phyloP scores from a whole-genome alignment of 2,113 vertebrate genomes.

The Laterallus jamaicensis region DNA sequence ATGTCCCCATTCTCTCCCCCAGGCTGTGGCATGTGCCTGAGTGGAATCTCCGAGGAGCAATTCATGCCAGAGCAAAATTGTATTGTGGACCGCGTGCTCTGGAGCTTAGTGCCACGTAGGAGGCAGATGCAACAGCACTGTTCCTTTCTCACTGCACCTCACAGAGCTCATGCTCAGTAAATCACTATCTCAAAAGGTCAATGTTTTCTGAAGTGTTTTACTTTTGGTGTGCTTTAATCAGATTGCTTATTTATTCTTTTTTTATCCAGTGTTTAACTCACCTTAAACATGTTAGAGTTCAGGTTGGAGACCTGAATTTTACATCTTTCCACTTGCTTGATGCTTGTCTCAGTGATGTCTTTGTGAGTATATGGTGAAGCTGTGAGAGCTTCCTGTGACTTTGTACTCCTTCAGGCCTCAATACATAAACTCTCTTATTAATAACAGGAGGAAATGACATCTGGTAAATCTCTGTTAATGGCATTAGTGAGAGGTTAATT shows the following conservation, averaged over 20 bases:
- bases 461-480: neutral
- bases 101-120: neutral
- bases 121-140: accelerated
- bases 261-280: neutral
- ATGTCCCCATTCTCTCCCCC: neutral
- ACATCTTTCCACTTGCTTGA: neutral
- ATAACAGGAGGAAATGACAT: neutral
- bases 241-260: neutral
- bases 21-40: neutral
- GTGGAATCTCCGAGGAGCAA: neutral
- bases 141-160: neutral
- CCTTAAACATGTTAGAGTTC: neutral
- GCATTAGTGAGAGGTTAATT: neutral
- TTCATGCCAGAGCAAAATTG: neutral
- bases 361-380: neutral
- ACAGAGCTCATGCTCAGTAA: neutral
- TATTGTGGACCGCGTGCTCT: accelerated
- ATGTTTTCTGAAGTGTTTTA: neutral
- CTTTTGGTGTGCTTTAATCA: neutral
- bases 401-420: neutral
- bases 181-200: neutral
- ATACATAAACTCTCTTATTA: neutral
- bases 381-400: neutral
- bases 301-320: neutral
- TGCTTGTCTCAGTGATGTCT: neutral